Conservation (phyloP, 2,113 vertebrate genomes). For the Burhinus oedicnemus region DNA sequence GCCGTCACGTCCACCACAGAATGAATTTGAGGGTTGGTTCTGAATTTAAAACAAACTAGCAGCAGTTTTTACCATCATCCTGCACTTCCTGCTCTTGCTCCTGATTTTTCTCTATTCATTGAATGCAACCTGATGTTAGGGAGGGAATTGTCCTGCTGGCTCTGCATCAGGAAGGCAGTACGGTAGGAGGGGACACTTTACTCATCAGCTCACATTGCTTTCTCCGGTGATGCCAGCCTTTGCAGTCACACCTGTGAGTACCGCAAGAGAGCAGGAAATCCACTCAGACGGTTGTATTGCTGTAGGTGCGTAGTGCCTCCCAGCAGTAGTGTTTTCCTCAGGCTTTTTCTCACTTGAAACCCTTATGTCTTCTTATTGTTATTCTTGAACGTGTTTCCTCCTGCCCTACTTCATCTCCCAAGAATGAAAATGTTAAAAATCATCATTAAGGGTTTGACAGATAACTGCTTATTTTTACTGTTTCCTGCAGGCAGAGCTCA, state of each 20-base stretch:
- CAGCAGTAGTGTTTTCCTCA: neutral
- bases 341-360: neutral
- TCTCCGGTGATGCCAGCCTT: neutral
- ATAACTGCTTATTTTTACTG: neutral
- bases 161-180: neutral
- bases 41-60: neutral
- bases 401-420: neutral
- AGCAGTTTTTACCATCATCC: neutral
- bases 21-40: neutral
- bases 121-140: neutral
- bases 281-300: neutral
- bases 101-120: neutral
- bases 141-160: neutral
- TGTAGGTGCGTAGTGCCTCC: neutral
- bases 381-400: neutral
- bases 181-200: neutral
- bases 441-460: neutral
- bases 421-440: neutral
- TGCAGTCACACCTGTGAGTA: neutral
- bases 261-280: neutral
- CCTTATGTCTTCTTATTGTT: neutral
- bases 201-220: neutral
- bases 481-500: neutral
- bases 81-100: neutral
- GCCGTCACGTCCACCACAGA: neutral